phyloP scores from a whole-genome alignment of 2,888 invertebrate genomes.

The Platycnemis pennipes region DNA sequence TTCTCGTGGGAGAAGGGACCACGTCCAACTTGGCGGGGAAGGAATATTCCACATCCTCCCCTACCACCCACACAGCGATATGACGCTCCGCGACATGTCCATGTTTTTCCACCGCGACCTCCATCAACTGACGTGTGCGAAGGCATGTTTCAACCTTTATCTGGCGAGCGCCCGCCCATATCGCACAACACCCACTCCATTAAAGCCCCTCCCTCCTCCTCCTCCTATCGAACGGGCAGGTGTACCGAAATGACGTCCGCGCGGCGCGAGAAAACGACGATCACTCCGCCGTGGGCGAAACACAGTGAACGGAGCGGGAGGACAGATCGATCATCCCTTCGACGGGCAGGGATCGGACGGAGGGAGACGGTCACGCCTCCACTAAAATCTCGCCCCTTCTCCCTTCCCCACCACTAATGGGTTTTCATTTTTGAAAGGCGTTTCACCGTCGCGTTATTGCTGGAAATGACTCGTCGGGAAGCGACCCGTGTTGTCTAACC shows the following conservation, averaged over 20 bases:
- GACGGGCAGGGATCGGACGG: not conserved
- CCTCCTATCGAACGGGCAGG: not conserved
- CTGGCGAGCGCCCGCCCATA: not conserved
- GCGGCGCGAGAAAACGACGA: not conserved
- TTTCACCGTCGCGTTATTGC: not conserved
- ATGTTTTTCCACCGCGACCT: not conserved
- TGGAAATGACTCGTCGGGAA: not conserved
- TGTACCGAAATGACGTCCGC: conserved; percentile 11
- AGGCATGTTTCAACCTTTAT: not conserved
- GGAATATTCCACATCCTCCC: not conserved
- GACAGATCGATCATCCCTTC: not conserved
- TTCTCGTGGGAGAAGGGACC: conserved; percentile 55
- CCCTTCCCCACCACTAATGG: too few species aligned
- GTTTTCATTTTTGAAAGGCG: not conserved
- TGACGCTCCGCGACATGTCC: not conserved
- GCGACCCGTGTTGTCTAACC: not conserved
- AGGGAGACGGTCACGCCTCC: not conserved
- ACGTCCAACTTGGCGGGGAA: not conserved
- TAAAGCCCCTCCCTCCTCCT: not conserved
- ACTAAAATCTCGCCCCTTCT: too few species aligned
- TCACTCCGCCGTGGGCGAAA: not conserved
- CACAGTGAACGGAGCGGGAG: not conserved
- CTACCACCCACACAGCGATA: not conserved
- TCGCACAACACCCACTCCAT: not conserved
- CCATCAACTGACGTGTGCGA: not conserved